These are phyloP conservation scores for Zaprionus kolodkinae DNA, from an alignment of 1,140 invertebrate genomes.

Conservation along the genomic window DNA sequence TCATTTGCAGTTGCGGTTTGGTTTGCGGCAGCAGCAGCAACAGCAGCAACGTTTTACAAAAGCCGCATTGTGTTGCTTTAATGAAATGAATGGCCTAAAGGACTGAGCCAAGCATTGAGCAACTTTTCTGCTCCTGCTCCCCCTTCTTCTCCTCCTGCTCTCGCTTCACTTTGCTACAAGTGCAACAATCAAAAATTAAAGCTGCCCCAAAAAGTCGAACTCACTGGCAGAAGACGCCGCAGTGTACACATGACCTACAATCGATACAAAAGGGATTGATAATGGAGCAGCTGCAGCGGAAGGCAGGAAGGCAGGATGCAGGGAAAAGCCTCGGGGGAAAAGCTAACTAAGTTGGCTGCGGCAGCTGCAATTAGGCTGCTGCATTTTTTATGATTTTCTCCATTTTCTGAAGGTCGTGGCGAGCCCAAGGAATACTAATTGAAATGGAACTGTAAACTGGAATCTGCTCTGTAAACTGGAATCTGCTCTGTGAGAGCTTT, in stretches of 20 bases:
- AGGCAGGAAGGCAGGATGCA: not conserved
- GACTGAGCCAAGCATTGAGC: constrained; percentile 37
- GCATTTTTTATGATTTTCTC: constrained; percentile 32
- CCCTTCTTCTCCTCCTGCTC: not conserved
- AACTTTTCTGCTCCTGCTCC: constrained; percentile 14
- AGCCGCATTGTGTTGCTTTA: constrained; percentile 78
- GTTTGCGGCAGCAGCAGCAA: constrained; percentile 60
- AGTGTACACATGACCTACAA: constrained; percentile 71
- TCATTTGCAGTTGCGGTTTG: constrained; percentile 69
- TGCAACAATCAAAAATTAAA: constrained; percentile 64
- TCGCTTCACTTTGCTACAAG: not conserved
- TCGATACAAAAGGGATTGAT: constrained; percentile 52
- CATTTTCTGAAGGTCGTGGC: not conserved
- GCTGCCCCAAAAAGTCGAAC: constrained; percentile 48
- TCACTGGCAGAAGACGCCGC: constrained; percentile 31
- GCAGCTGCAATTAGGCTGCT: constrained; percentile 14
- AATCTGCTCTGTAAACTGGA: too few relatives aligned
- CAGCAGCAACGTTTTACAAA: constrained; percentile 62
- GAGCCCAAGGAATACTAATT: not conserved
- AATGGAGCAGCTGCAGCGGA: constrained; percentile 13
- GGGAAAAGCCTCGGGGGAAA: not conserved
- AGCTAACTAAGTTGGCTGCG: not conserved
- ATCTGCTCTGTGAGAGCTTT: not conserved
- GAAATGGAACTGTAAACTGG: not conserved
- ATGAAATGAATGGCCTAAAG: constrained; percentile 77